phyloP scores from a whole-genome alignment of 2,113 vertebrate genomes.

The Rhegmatorhina hoffmannsi region DNA sequence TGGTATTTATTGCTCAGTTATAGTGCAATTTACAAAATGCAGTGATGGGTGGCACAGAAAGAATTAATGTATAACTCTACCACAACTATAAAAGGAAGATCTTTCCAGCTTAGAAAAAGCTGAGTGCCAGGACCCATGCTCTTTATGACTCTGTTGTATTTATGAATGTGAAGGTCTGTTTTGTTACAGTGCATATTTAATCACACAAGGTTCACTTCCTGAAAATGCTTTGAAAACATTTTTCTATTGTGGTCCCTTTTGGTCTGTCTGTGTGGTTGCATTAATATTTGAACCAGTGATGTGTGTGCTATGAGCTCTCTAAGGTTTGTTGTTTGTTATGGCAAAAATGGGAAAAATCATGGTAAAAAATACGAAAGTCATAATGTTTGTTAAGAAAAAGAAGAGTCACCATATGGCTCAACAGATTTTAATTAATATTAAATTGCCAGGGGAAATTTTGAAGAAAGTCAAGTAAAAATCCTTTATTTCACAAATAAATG shows the following conservation, averaged over 20 bases:
- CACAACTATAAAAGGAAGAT: background rate
- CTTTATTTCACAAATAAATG: constrained; percentile 45
- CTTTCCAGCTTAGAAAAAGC: background rate
- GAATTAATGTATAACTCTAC: background rate
- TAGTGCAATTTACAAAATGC: background rate
- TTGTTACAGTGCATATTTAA: background rate
- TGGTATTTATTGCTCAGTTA: background rate
- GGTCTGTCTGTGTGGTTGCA: background rate
- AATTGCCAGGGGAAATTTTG: constrained; percentile 19
- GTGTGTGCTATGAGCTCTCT: background rate
- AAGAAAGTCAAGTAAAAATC: constrained; percentile 39
- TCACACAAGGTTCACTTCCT: background rate
- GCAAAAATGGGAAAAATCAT: constrained; percentile 8
- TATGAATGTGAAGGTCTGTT: background rate
- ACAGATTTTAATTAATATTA: constrained; percentile 65
- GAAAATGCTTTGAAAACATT: background rate
- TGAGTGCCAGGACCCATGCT: background rate
- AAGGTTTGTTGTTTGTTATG: constrained; percentile 37
- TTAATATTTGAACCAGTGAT: background rate
- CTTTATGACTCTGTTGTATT: background rate
- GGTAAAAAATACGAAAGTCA: constrained; percentile 18
- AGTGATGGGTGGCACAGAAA: background rate
- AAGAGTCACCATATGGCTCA: constrained; percentile 43
- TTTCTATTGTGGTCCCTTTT: background rate
- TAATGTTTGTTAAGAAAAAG: constrained; percentile 53